Evolutionary conservation across 2,113 vertebrate species (phyloP), one percentile per base, ranked within the genome.

Genomic region (Australoheros scitulus): DNA sequence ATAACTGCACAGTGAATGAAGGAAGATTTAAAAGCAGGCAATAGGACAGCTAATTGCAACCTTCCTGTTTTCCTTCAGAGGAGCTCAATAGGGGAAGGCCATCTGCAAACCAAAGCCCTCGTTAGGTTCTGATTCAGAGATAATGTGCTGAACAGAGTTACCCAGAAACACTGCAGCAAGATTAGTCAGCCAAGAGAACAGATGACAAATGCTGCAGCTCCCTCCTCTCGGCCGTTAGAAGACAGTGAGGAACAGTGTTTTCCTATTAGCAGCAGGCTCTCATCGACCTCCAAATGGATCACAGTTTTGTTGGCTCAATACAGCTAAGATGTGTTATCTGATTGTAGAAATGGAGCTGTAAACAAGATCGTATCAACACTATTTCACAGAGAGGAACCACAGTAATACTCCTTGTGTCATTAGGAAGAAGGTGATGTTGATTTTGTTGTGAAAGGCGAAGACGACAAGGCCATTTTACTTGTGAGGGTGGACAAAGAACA

Each of bases 41-140:
- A 52, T 22, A 52, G 64, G 74, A 76, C n/a, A 0, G 34, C 76
- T 90, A 84, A 88, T 92, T 91, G 80, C 78, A 76, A 63, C 76
- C 83, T 81, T 89, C 85, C 89, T 88, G 84, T 88, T 87, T 88
- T 78, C 36, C 34, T 84, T 83, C 20, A 64, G 70, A 88, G 86
- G 24, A 20, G 7, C 18, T 91, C 1, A 77, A 61, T 64, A 60
- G 41, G 15, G 61, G 79, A 86, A 79, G 59, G 74, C 34, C 7
- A 24, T 15, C 78, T 81, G 70, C 59, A 32, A 70, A 85, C 50
- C 78, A 86, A 86, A 87, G 70, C 81, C 78, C 77, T 90, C 79
- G 92, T 94, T 92, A 91, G 43, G 70, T 81, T 61, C 81, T 88
- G 58, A 64, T 55, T 82, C 56, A 81, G 52, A 52, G 70, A 76